Conservation (phyloP, 1,140 invertebrate genomes). For the Wiebesia pumilae region DNA sequence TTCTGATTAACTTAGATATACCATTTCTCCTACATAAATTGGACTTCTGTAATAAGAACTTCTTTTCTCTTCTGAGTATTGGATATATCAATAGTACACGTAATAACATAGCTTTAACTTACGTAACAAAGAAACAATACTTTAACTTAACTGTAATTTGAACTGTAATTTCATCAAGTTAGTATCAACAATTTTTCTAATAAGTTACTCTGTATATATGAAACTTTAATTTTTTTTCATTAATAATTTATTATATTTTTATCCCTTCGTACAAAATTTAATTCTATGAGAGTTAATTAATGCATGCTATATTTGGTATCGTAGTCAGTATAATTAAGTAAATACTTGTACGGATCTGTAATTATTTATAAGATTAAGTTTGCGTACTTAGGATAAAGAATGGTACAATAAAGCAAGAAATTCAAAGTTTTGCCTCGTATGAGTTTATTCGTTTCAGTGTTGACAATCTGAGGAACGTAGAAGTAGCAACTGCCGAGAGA, state of each 20-base stretch:
- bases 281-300: not conserved
- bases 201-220: too few relatives aligned
- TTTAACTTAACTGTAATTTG: too few relatives aligned
- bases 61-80: too few relatives aligned
- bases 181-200: too few relatives aligned
- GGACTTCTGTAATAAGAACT: too few relatives aligned
- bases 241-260: not conserved
- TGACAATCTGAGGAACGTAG: not conserved
- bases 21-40: too few relatives aligned
- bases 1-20: too few relatives aligned
- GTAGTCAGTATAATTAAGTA: not conserved
- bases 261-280: not conserved
- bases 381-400: conserved; percentile 1
- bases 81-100: too few relatives aligned
- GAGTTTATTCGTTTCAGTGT: not conserved
- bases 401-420: not conserved
- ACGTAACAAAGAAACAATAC: too few relatives aligned
- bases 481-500: not conserved
- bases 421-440: not conserved
- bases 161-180: too few relatives aligned
- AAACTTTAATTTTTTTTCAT: not conserved
- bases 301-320: not conserved
- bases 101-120: too few relatives aligned
- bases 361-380: not conserved
- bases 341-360: not conserved